These are phyloP conservation scores for Leuctra nigra DNA, from an alignment of 2,888 invertebrate genomes.

Conservation along the genomic window DNA sequence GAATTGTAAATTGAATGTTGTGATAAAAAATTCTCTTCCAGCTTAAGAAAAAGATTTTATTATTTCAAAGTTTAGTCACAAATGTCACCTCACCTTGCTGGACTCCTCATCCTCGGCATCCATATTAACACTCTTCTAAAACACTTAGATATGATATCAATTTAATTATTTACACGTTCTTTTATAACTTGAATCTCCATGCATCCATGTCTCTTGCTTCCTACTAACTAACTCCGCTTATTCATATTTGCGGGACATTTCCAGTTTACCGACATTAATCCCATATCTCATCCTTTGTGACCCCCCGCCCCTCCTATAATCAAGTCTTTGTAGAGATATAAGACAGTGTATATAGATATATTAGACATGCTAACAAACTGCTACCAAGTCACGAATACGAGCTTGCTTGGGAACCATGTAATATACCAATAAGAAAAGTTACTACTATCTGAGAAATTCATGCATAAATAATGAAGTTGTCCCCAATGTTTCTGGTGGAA, in stretches of 20 bases:
- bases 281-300: constrained; percentile 17
- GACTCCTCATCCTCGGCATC: constrained; percentile 11
- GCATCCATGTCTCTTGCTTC: not conserved
- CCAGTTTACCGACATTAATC: constrained; percentile 11
- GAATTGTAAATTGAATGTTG: not conserved
- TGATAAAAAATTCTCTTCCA: not conserved
- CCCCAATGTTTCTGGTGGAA: not conserved
- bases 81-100: constrained; percentile 2
- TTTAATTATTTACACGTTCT: not conserved
- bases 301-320: not conserved
- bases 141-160: not conserved
- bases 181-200: not conserved
- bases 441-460: not conserved
- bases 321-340: not conserved
- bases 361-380: not conserved
- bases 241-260: not conserved
- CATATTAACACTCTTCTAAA: not conserved
- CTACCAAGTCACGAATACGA: not conserved
- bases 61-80: not conserved
- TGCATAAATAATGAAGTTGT: not conserved
- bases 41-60: not conserved
- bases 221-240: constrained; percentile 1
- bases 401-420: not conserved
- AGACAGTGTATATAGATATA: not conserved
- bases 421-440: not conserved